Base-by-base conservation (phyloP, 2,888 invertebrate species). In the Empis livida region DNA sequence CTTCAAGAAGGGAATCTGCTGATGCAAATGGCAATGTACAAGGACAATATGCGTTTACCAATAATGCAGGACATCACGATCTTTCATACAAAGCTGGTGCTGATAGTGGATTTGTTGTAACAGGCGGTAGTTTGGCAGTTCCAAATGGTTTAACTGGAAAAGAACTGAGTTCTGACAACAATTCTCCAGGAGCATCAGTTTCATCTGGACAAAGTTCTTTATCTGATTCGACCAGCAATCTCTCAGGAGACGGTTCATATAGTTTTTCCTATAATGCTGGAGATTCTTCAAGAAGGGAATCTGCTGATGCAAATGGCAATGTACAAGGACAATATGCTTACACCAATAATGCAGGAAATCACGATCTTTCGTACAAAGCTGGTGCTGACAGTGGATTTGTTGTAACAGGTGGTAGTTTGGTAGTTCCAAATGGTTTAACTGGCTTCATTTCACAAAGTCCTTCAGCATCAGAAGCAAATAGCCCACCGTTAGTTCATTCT, bases 71-170 rank as follows among this genome's bases (percentile, higher is more conserved):
- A 1, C 71, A 78, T n/a, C 82, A 83, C 59, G 79, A 82, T 56
- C 79, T 84, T 1, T 75, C 79, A 47, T 84, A 80, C 63, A 76
- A 80, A 51, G 84, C 84, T n/a, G 84, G 82, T 0, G 73, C 79
- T 47, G 78, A 78, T 55, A 82, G 79, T 1, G 84, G 84, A 0
- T 84, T 84, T 55, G 57, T 62, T 39, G 59, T 64, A 39, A 62
- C 64, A 51, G 65, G 65, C 42, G 68, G 68, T 38, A 66, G 61
- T 53, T 59, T 68, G 52, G 58, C 62, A 10, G 55, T n/a, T 35
- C 35, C 35, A 8, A 35, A 35, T 8, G 35, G 35, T 35, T n/a
- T 35, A n/a, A 8, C n/a, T n/a, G 35, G n/a, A 2, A 8, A n/a
- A 35, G 10, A 6, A 44, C 42, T 10, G 10, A 38, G 2, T 16